These are phyloP conservation scores for Sisyra nigra DNA, from an alignment of 2,888 invertebrate genomes.

Conservation along the genomic window DNA sequence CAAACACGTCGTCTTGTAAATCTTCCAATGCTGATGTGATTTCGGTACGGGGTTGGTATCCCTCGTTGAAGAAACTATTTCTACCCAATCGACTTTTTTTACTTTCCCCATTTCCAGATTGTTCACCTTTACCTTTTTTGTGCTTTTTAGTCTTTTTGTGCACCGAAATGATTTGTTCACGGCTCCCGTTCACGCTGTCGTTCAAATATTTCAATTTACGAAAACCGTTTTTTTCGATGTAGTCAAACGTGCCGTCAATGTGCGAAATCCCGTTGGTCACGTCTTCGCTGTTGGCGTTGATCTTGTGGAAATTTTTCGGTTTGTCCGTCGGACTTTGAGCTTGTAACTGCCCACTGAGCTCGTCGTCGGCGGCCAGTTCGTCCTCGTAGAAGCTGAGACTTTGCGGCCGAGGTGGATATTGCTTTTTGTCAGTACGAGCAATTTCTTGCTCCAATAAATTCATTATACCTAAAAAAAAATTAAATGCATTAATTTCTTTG, in stretches of 20 bases:
- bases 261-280: not conserved
- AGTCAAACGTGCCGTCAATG: constrained; percentile 6
- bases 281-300: constrained; percentile 6
- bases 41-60: constrained; percentile 24
- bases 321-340: constrained; percentile 27
- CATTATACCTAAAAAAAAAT: constrained; percentile 22
- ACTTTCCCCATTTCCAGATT: not conserved
- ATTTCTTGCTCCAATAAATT: constrained; percentile 27
- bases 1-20: constrained; percentile 29
- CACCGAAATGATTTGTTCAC: constrained; percentile 29
- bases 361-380: constrained; percentile 26
- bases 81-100: constrained; percentile 4
- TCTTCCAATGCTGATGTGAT: constrained; percentile 27
- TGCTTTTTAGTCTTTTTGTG: constrained; percentile 25
- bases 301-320: constrained; percentile 1
- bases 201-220: not conserved
- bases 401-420: constrained; percentile 27
- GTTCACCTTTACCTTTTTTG: constrained; percentile 5
- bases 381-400: constrained; percentile 30
- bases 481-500: not conserved
- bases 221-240: not conserved
- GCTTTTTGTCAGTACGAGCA: constrained; percentile 23
- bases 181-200: constrained; percentile 18
- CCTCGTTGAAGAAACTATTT: constrained; percentile 17
- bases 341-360: constrained; percentile 21